Conservation (phyloP, 2,888 invertebrate species). For the Morpho achilles region DNA sequence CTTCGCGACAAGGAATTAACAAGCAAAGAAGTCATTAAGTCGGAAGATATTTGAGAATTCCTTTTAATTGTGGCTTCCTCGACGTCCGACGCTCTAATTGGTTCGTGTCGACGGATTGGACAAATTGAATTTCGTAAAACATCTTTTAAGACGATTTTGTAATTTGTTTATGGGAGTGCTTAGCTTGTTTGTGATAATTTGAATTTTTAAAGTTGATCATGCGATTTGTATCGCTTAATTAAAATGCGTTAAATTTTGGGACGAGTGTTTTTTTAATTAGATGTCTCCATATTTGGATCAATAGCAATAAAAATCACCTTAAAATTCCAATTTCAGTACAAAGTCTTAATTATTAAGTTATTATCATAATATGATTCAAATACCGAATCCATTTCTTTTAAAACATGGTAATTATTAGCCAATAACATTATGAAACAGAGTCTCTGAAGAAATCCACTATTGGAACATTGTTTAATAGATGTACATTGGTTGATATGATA, state of each 20-base stretch:
- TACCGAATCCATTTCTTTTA: no score
- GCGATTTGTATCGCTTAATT: constrained; percentile 16
- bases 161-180: constrained; percentile 29
- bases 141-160: constrained; percentile 32
- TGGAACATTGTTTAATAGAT: no score
- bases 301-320: not conserved
- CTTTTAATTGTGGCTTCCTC: constrained; percentile 75
- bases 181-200: constrained; percentile 24
- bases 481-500: no score
- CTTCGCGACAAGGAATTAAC: constrained; percentile 78
- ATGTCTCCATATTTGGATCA: not conserved
- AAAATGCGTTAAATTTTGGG: constrained; percentile 2
- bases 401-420: no score
- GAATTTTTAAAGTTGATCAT: constrained; percentile 18
- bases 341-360: no score
- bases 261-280: not conserved
- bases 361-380: no score
- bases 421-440: no score
- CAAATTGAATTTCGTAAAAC: constrained; percentile 57
- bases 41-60: constrained; percentile 75
- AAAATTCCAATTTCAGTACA: no score
- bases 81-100: constrained; percentile 72
- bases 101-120: constrained; percentile 63
- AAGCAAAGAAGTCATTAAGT: constrained; percentile 79
- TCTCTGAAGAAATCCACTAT: no score